Percentiles rank a stretch among this genome's conserved stretches.
phyloP scores from a whole-genome alignment of 2,888 invertebrate genomes.

The Callinectes sapidus region DNA sequence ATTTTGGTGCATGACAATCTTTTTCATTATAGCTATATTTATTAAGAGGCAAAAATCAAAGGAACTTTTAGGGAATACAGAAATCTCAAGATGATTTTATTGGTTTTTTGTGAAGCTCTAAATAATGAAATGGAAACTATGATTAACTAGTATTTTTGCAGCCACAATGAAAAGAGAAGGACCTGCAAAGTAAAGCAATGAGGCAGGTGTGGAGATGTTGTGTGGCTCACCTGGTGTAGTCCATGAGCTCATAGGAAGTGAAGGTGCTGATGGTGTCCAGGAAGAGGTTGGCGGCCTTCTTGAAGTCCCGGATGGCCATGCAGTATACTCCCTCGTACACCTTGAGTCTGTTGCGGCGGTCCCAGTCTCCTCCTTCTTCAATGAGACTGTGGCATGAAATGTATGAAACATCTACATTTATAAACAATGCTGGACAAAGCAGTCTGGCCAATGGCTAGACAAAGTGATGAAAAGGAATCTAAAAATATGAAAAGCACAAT shows the following conservation, averaged over 20 bases:
- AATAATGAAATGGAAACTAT: too few species aligned
- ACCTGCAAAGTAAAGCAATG: background rate
- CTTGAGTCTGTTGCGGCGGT: slow-evolving; percentile 96
- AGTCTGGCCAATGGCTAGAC: background rate
- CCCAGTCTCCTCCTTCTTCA: slow-evolving; percentile 99
- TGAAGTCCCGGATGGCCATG: slow-evolving; percentile 96
- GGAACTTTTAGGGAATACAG: background rate
- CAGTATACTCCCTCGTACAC: slow-evolving; percentile 91
- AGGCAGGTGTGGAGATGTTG: background rate
- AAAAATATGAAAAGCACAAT: background rate
- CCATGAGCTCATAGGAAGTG: slow-evolving; percentile 98
- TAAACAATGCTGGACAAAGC: background rate
- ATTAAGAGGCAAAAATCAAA: too few species aligned
- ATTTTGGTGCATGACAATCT: too few species aligned
- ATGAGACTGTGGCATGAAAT: slow-evolving; percentile 79
- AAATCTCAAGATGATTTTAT: background rate
- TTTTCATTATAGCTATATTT: too few species aligned
- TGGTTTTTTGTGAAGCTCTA: background rate
- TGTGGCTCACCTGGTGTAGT: slow-evolving; percentile 83
- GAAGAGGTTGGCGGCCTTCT: slow-evolving; percentile 94
- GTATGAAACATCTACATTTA: background rate
- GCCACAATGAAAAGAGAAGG: background rate
- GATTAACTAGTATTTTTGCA: too few species aligned
- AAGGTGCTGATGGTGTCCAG: slow-evolving; percentile 99
- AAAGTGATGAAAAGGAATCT: background rate